A percentile compares a stretch with the other conserved stretches of the same genome.
These are phyloP conservation scores for Zhengitettix transpicula DNA, from an alignment of 2,888 invertebrate species.

Conservation along the genomic window DNA sequence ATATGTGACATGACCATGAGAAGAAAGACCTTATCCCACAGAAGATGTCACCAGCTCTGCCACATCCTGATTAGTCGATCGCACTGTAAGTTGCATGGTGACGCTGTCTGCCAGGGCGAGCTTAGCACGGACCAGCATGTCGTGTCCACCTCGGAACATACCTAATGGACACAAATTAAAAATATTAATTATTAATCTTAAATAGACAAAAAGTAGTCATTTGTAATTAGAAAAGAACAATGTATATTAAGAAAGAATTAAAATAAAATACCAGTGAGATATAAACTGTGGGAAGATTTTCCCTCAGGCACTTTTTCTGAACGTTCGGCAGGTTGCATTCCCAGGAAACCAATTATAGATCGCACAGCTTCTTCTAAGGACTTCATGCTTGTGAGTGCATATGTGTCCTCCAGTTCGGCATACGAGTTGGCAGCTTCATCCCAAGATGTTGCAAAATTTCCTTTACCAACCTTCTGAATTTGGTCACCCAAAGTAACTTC, in stretches of 20 bases:
- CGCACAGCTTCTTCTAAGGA: constrained; percentile 71
- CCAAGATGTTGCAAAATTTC: constrained; percentile 42
- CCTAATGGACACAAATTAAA: constrained; percentile 28
- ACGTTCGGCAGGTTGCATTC: constrained; percentile 69
- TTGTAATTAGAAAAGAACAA: too few species aligned
- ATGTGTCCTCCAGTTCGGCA: constrained; percentile 80
- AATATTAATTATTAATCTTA: too few species aligned
- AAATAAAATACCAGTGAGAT: constrained; percentile 47
- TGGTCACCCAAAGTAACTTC: constrained; percentile 76
- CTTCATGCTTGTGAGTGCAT: constrained; percentile 63
- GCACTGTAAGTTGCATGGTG: constrained; percentile 83
- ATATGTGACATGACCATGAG: not conserved
- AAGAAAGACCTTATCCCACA: constrained; percentile 43
- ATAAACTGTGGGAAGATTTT: constrained; percentile 62
- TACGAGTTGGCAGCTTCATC: constrained; percentile 39
- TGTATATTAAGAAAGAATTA: not conserved
- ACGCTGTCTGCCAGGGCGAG: constrained; percentile 60
- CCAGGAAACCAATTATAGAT: constrained; percentile 65
- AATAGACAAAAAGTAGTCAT: too few species aligned
- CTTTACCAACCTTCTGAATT: constrained; percentile 59
- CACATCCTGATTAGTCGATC: constrained; percentile 70
- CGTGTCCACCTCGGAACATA: constrained; percentile 77
- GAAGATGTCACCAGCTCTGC: constrained; percentile 76
- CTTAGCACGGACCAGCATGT: constrained; percentile 75
- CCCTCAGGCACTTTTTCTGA: constrained; percentile 71